These are phyloP conservation scores for Buathra laborator DNA, from an alignment of 2,888 invertebrate genomes.

Conservation along the genomic window DNA sequence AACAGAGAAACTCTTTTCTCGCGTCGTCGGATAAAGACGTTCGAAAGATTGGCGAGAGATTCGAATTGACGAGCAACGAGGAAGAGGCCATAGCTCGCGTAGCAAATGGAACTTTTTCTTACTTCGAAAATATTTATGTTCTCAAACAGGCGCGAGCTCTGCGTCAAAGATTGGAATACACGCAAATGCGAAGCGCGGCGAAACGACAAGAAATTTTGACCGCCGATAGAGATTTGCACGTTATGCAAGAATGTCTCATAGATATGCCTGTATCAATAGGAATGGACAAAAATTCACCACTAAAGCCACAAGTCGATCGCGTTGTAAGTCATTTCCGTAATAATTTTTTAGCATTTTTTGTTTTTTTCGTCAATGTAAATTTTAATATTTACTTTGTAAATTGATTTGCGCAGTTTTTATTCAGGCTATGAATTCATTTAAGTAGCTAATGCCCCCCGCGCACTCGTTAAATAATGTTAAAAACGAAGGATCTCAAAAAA, in stretches of 20 bases:
- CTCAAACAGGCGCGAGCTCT: constrained; percentile 89
- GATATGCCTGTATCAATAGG: constrained; percentile 93
- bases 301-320: constrained; percentile 90
- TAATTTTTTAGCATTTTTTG: too few species aligned
- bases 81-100: constrained; percentile 89
- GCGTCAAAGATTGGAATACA: constrained; percentile 85
- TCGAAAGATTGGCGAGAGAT: constrained; percentile 89
- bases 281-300: constrained; percentile 92
- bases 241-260: constrained; percentile 93
- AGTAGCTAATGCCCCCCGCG: too few species aligned
- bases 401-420: too few species aligned
- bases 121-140: constrained; percentile 92
- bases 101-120: constrained; percentile 90
- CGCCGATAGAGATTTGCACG: constrained; percentile 88
- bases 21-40: constrained; percentile 89
- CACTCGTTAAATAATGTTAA: too few species aligned
- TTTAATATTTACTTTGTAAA: too few species aligned
- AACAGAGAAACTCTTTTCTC: constrained; percentile 90
- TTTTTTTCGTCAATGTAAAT: too few species aligned
- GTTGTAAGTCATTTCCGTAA: constrained; percentile 82
- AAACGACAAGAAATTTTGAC: constrained; percentile 61
- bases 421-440: too few species aligned
- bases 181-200: constrained; percentile 76
- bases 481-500: too few species aligned
- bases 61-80: constrained; percentile 88